Conservation (phyloP, 2,113 vertebrate genomes). For the Campylomormyrus numenius region DNA sequence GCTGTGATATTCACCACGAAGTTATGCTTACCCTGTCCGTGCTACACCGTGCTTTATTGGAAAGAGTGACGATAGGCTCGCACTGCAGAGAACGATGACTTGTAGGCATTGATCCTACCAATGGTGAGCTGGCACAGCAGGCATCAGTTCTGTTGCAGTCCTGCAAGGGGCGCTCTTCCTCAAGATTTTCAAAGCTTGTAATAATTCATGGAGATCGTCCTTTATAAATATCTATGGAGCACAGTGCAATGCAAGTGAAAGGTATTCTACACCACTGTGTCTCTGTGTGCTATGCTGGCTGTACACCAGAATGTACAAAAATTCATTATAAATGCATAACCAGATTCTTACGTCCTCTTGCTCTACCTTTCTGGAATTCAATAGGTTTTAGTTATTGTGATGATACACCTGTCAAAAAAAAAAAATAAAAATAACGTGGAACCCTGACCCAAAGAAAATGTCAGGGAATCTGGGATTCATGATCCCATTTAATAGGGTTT, state of each 20-base stretch:
- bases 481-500: conserved; percentile 2
- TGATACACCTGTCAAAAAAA: not conserved
- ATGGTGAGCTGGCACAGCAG: not conserved
- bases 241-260: not conserved
- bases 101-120: not conserved
- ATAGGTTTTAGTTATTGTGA: conserved; percentile 8
- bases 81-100: not conserved
- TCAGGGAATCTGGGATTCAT: not conserved
- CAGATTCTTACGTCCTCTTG: not conserved
- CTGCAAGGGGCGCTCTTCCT: not conserved
- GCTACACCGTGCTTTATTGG: not conserved
- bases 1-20: not conserved
- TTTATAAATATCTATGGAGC: not conserved
- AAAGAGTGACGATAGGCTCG: not conserved
- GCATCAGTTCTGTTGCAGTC: not conserved
- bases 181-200: not conserved
- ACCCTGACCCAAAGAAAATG: conserved; percentile 8
- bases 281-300: not conserved
- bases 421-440: not conserved
- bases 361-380: not conserved
- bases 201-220: not conserved
- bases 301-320: not conserved
- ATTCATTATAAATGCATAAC: conserved; percentile 1
- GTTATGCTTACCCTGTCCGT: not conserved
- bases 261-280: conserved; percentile 2